phyloP scores from a whole-genome alignment of 2,797 vertebrate species.

The Chelon auratus region DNA sequence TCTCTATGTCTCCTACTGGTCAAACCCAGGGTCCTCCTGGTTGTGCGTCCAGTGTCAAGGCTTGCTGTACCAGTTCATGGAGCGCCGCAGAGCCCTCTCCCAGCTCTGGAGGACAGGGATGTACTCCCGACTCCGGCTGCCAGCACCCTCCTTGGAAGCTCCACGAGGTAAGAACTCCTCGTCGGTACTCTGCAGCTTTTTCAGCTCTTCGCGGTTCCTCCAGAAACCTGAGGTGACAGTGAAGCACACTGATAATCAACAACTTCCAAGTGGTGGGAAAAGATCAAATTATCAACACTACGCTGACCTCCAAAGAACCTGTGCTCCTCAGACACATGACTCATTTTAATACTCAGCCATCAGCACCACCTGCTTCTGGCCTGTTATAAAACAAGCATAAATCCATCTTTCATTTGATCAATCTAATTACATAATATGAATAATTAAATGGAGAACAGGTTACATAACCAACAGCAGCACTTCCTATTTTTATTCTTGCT shows the following conservation, averaged over 20 bases:
- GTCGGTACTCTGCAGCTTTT: slow-evolving; percentile 86
- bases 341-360: slow-evolving; percentile 30
- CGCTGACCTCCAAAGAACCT: neutral
- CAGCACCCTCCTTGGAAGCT: slow-evolving; percentile 42
- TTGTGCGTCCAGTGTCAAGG: slow-evolving; percentile 47
- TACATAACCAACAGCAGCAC: slow-evolving; percentile 46
- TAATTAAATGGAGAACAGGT: slow-evolving; percentile 51
- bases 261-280: slow-evolving; percentile 1
- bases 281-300: neutral
- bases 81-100: slow-evolving; percentile 89
- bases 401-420: slow-evolving; percentile 18
- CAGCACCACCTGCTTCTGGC: slow-evolving; percentile 30
- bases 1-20: neutral
- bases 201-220: slow-evolving; percentile 90
- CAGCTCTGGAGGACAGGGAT: slow-evolving; percentile 86
- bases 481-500: slow-evolving; percentile 17
- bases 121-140: slow-evolving; percentile 72
- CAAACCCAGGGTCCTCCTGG: neutral
- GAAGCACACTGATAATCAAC: neutral
- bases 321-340: slow-evolving; percentile 8
- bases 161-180: slow-evolving; percentile 86
- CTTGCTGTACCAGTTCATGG: slow-evolving; percentile 91
- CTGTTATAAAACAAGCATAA: slow-evolving; percentile 25
- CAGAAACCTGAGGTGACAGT: slow-evolving; percentile 88
- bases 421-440: slow-evolving; percentile 57